Evolutionary conservation across 1,140 invertebrate genomes (phyloP), one percentile per base, ranked within the genome.

Genomic region (Micrasema longulum): DNA sequence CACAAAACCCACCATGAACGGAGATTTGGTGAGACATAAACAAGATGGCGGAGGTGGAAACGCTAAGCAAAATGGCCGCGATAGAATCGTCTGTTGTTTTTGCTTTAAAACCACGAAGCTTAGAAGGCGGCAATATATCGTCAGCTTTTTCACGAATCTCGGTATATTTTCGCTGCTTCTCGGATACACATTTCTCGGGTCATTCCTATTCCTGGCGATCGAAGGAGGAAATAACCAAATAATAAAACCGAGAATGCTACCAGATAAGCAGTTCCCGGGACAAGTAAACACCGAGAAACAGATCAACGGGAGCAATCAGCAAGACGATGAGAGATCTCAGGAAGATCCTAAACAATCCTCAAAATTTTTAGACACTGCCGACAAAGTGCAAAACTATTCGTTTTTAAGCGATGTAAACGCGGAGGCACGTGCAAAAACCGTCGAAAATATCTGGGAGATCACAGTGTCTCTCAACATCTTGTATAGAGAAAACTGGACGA

Each of bases 401-500:
- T n/a, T n/a, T n/a, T n/a, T n/a, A n/a, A 26, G 64, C 26, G 82
- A 84, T 72, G 81, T 80, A 1, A 84, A 80, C 68, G 83, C 81
- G 4, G 83, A 85, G 68, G 74, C 84, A 38, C 78, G 93, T 73
- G 88, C 90, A 6, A 89, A 89, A 74, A 93, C 93, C 10, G 93
- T 95, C 7, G 92, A 94, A 80, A 94, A 92, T 79, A 93, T 98
- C 74, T 98, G 96, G 97, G 93, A 96, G 78, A 96, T 97, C 48
- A 98, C 97, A 11, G 94, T 95, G 75, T 93, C 91, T 60, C 86
- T 98, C 53, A 97, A 97, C 82, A 96, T 97, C 77, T 87, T 98
- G 11, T 97, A 98, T 82, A 92, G 93, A 76, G 94, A 97, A 80
- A 98, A 98, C 82, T 98, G 95, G 96, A 97, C 96, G 48, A 88